A percentile compares a stretch with the other conserved stretches of the same genome.
These are phyloP conservation scores for Hesperophylax magnus DNA, from an alignment of 1,140 invertebrate species.

Conservation along the genomic window DNA sequence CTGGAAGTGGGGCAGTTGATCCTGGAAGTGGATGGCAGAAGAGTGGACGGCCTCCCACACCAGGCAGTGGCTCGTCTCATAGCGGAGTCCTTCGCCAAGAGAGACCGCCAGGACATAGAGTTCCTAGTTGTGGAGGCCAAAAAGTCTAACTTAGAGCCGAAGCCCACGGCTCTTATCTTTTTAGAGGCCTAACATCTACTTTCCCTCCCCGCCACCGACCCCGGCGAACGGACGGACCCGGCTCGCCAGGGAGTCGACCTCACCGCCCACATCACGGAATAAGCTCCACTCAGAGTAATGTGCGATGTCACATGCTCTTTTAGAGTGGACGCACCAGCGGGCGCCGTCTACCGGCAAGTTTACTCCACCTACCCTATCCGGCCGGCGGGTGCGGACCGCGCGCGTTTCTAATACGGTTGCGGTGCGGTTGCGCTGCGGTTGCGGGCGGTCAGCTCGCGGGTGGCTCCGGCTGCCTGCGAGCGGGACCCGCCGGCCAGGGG, in stretches of 20 bases:
- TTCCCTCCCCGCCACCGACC: constrained; percentile 83
- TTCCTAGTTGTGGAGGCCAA: constrained; percentile 92
- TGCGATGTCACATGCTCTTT: constrained; percentile 72
- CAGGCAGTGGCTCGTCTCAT: constrained; percentile 91
- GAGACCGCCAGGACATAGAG: constrained; percentile 89
- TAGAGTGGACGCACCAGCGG: constrained; percentile 58
- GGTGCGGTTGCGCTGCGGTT: constrained; percentile 62
- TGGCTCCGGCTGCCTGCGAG: neutral
- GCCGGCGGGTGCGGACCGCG: neutral
- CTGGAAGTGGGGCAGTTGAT: constrained; percentile 95
- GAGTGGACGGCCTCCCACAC: constrained; percentile 86
- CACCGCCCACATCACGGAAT: constrained; percentile 72
- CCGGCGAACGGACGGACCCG: constrained; percentile 75
- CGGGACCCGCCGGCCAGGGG: neutral
- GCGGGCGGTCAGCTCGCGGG: constrained; percentile 31
- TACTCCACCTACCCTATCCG: neutral
- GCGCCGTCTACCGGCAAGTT: constrained; percentile 46
- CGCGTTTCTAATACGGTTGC: constrained; percentile 60
- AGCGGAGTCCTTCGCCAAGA: constrained; percentile 89
- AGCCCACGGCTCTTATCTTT: constrained; percentile 89
- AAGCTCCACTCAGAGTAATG: constrained; percentile 68
- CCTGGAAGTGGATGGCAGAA: constrained; percentile 91
- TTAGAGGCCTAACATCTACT: constrained; percentile 90
- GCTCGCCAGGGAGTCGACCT: constrained; percentile 73
- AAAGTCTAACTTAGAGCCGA: constrained; percentile 90